A percentile compares a stretch with the other conserved stretches of the same genome.
These are phyloP conservation scores for Eubucco bourcierii DNA, from an alignment of 2,113 vertebrate species.

Conservation along the genomic window DNA sequence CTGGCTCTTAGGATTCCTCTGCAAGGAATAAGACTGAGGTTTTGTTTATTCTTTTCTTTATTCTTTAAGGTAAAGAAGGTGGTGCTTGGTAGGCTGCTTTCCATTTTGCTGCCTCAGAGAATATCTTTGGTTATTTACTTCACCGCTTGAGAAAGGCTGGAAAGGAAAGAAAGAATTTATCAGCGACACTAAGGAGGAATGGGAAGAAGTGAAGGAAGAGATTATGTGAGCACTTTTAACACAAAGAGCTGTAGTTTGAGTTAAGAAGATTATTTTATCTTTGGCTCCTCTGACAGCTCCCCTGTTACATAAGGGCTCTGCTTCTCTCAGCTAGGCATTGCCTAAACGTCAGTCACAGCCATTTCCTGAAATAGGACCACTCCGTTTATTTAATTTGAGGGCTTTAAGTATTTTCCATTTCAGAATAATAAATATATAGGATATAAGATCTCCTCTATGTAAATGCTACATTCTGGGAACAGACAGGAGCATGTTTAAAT, in stretches of 20 bases:
- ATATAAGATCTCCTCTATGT: slow-evolving; percentile 24
- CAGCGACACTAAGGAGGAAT: not conserved
- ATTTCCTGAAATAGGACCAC: slow-evolving; percentile 65
- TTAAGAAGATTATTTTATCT: slow-evolving; percentile 59
- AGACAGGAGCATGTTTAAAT: slow-evolving; percentile 21
- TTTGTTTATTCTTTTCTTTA: no score
- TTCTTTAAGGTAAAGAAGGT: not conserved
- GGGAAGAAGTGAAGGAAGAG: slow-evolving; percentile 1
- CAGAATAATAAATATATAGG: slow-evolving; percentile 69
- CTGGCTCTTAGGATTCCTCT: not conserved
- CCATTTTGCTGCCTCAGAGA: not conserved
- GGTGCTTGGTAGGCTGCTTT: not conserved
- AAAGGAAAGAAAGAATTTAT: not conserved
- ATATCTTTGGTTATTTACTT: not conserved
- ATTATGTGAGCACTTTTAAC: slow-evolving; percentile 13
- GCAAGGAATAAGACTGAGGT: not conserved
- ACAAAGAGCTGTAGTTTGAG: slow-evolving; percentile 15
- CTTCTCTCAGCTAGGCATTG: slow-evolving; percentile 18
- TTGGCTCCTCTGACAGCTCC: slow-evolving; percentile 33
- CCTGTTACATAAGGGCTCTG: slow-evolving; percentile 50
- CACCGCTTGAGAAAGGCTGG: not conserved
- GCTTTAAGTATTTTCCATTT: slow-evolving; percentile 59
- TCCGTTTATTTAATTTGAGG: slow-evolving; percentile 59
- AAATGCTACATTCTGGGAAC: slow-evolving; percentile 20
- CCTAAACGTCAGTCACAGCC: slow-evolving; percentile 26